Conservation (phyloP, 2,888 invertebrate genomes). For the Tachina grossa region DNA sequence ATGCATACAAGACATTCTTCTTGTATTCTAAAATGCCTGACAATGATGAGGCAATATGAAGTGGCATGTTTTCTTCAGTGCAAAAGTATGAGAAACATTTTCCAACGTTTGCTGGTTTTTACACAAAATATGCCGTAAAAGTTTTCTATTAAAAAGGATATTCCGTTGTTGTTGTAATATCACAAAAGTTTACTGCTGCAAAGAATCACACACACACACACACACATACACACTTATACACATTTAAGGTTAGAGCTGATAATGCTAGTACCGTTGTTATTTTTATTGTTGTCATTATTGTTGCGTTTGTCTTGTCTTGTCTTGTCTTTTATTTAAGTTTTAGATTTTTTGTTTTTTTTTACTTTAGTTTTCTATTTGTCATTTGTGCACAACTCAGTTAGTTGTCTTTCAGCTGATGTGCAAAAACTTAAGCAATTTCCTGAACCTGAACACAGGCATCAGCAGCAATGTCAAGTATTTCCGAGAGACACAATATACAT, state of each 20-base stretch:
- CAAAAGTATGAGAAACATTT: slow-evolving; percentile 51
- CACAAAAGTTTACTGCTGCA: not conserved
- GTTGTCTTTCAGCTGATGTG: slow-evolving; percentile 59
- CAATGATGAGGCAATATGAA: slow-evolving; percentile 46
- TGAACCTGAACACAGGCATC: slow-evolving; percentile 65
- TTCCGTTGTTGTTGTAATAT: slow-evolving; percentile 3
- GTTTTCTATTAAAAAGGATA: slow-evolving; percentile 54
- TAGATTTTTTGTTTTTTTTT: slow-evolving; percentile 3
- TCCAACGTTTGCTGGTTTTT: slow-evolving; percentile 62
- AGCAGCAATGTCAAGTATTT: slow-evolving; percentile 73
- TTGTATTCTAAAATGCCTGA: not conserved
- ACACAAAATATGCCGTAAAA: slow-evolving; percentile 66
- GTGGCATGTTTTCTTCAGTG: slow-evolving; percentile 42
- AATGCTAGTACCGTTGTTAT: slow-evolving; percentile 13
- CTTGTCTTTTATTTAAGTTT: slow-evolving; percentile 54
- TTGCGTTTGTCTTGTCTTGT: slow-evolving; percentile 40
- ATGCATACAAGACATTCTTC: not conserved
- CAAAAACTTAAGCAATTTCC: slow-evolving; percentile 73
- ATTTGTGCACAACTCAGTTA: slow-evolving; percentile 55
- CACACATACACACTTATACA: not conserved
- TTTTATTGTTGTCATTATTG: slow-evolving; percentile 30
- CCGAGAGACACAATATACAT: slow-evolving; percentile 44
- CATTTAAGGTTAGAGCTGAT: slow-evolving; percentile 25
- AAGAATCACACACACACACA: no score
- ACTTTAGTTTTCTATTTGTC: slow-evolving; percentile 56